A percentile compares a stretch with the other conserved stretches of the same genome.
Evolutionary conservation across 53 echinoderm and acorn worm genomes (phyloP).

Genomic region (Echinometra lucunter): DNA sequence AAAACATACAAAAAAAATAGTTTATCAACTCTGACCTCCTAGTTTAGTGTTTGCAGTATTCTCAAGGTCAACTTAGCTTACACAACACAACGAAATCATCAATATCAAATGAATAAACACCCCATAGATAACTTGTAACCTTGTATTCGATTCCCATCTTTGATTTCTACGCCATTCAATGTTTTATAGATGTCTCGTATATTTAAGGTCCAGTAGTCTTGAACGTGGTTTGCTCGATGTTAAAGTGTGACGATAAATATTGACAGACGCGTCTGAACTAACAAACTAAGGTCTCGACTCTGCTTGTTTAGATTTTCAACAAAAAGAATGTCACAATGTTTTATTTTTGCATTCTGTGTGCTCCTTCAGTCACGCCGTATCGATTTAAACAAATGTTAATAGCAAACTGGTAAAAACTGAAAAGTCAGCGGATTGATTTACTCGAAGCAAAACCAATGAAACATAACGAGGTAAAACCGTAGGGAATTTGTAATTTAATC

Average conservation of each 20-base stretch:
- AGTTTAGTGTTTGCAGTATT: neutral
- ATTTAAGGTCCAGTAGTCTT: neutral
- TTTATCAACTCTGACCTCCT: neutral
- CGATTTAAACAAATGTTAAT: neutral
- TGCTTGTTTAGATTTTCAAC: neutral
- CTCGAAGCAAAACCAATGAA: neutral
- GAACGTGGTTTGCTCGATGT: neutral
- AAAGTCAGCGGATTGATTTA: no score
- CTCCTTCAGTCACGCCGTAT: neutral
- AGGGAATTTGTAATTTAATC: neutral
- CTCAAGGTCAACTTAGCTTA: neutral
- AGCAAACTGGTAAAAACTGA: no score
- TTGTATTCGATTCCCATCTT: neutral
- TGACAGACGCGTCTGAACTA: neutral
- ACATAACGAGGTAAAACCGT: neutral
- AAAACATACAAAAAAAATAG: no score
- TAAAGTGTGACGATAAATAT: no score
- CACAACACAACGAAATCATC: neutral
- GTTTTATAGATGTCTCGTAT: neutral
- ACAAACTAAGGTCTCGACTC: neutral
- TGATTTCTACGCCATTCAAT: neutral
- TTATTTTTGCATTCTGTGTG: neutral
- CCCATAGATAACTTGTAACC: neutral
- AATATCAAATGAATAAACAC: neutral
- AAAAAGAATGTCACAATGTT: neutral